phyloP scores from a whole-genome alignment of 2,113 vertebrate species.

The Phyllostomus discolor region DNA sequence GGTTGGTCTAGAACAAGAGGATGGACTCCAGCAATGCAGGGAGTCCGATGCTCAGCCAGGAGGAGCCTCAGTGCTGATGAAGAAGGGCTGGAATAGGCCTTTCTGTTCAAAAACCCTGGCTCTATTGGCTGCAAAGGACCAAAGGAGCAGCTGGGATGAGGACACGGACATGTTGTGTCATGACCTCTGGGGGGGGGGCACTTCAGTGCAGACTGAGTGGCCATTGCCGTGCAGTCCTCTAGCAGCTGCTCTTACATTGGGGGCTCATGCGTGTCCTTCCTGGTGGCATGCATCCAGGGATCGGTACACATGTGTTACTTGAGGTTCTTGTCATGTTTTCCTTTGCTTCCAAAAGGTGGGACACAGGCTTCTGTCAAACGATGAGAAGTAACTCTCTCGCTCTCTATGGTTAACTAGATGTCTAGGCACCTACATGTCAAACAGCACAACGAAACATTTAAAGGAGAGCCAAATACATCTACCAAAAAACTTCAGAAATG shows the following conservation, averaged over 20 bases:
- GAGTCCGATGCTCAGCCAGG: not conserved
- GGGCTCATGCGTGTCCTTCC: too few species aligned
- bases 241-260: not conserved
- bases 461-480: not conserved
- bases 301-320: fast-evolving
- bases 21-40: not conserved
- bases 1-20: not conserved
- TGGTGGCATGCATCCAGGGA: not conserved
- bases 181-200: not conserved
- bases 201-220: not conserved
- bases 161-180: fast-evolving
- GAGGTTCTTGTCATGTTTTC: not conserved
- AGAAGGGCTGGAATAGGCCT: not conserved
- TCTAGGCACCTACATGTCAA: not conserved
- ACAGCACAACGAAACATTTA: not conserved
- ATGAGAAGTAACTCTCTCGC: not conserved
- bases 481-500: not conserved
- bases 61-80: not conserved
- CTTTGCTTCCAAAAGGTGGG: not conserved
- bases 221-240: not conserved
- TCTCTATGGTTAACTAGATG: not conserved
- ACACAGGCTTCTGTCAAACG: not conserved
- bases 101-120: not conserved
- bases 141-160: not conserved
- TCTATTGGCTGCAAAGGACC: not conserved